A percentile compares a stretch with the other conserved stretches of the same genome.
Conservation (phyloP, 2,888 invertebrate species). For the Plebejus melissa region DNA sequence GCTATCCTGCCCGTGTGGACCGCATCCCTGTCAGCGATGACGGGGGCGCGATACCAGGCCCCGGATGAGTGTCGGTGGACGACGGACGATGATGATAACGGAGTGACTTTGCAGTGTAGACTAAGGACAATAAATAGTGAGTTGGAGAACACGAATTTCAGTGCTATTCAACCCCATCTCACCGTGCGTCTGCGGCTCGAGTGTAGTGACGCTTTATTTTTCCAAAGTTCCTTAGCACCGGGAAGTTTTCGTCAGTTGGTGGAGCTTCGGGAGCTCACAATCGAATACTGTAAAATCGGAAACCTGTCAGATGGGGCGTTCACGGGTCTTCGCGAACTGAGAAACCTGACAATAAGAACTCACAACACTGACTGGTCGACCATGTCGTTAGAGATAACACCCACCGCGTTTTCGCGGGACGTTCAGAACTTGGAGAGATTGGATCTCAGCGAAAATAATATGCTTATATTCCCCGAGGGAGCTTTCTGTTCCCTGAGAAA, state of each 20-base stretch:
- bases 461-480: constrained; percentile 88
- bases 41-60: constrained; percentile 84
- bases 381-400: constrained; percentile 87
- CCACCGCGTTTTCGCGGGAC: constrained; percentile 86
- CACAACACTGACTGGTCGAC: constrained; percentile 92
- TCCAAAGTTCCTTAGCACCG: constrained; percentile 87
- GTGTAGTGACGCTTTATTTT: constrained; percentile 89
- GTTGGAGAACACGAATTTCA: constrained; percentile 89
- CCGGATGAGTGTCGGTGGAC: constrained; percentile 91
- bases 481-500: constrained; percentile 87
- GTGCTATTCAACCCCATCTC: constrained; percentile 89
- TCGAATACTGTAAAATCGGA: constrained; percentile 90
- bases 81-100: constrained; percentile 82
- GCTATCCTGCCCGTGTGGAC: constrained; percentile 61
- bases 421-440: constrained; percentile 85
- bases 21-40: constrained; percentile 71
- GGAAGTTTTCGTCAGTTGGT: constrained; percentile 87
- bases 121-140: constrained; percentile 89
- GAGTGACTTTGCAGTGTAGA: constrained; percentile 85
- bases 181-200: constrained; percentile 87
- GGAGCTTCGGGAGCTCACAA: constrained; percentile 86
- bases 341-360: constrained; percentile 88
- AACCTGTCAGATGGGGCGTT: constrained; percentile 91
- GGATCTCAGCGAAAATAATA: constrained; percentile 89
- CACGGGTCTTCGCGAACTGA: constrained; percentile 86